Base-by-base conservation (phyloP, 1,140 invertebrate genomes). In the Nasonia longicornis region DNA sequence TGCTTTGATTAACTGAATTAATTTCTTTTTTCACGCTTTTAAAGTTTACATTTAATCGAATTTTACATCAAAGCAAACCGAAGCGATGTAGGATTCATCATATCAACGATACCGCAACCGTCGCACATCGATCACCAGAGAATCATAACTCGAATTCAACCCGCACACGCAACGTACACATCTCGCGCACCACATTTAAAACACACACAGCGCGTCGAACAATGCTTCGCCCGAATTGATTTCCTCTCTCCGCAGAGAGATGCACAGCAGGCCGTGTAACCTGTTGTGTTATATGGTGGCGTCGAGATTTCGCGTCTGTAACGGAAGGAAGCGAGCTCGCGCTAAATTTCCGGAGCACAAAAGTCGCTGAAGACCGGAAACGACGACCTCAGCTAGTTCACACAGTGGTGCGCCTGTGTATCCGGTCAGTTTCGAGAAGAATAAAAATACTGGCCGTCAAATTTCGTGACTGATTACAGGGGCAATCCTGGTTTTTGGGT, bases 321-420 rank as follows among this genome's bases (percentile, higher is more conserved):
- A 70, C 10, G 35, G 63, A 70, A 69, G 66, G 42, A 70, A 77
- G 76, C 45, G 16, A 29, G 29, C 22, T 45, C 31, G 14, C 67
- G 45, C 35, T 78, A 58, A 78, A 78, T 71, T 78, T 71, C 26
- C 67, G 67, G 45, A 38, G 45, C 42, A 48, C 75, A 31, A 78
- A 77, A 69, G 64, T 69, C 38, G 20, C 42, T 66, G 74, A 42
- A 42, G n/a, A 69, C 64, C 76, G 66, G 66, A 77, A 70, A 45
- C 26, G 11, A 26, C n/a, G 72, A 35, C n/a, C 63, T 64, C 20
- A 22, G 20, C 64, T 75, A 20, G 11, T 75, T 66, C 52, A 22
- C 31, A 31, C 64, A 67, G 64, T 8, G 26, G 26, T 67, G 8
- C 0, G 11, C 2, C 31, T 52, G 7, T 35, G 35, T 70, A 52